phyloP scores from a whole-genome alignment of 1,140 invertebrate genomes.

The Papilio polyxenes region DNA sequence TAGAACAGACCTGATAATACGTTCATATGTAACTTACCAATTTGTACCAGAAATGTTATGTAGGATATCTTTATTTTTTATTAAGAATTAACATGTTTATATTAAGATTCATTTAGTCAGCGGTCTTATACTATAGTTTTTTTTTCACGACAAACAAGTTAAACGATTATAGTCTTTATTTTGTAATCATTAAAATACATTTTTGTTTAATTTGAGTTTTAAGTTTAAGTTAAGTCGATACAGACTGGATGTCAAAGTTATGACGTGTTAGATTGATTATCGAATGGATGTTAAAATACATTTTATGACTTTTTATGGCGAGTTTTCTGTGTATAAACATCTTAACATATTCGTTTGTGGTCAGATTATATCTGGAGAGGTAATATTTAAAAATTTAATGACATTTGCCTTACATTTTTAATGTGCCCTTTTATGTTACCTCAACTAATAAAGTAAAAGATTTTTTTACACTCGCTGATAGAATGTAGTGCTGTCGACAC shows the following conservation, averaged over 20 bases:
- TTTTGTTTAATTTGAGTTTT: constrained; percentile 43
- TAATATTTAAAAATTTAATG: constrained; percentile 35
- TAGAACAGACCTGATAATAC: constrained; percentile 58
- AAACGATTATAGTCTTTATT: constrained; percentile 45
- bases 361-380: constrained; percentile 49
- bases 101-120: constrained; percentile 74
- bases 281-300: constrained; percentile 81
- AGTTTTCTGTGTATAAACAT: constrained; percentile 67
- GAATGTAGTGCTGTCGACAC: not conserved
- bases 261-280: constrained; percentile 82
- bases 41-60: constrained; percentile 69
- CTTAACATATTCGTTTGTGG: constrained; percentile 71
- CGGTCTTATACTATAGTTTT: constrained; percentile 61
- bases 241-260: constrained; percentile 79
- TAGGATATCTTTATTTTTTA: constrained; percentile 66
- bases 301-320: constrained; percentile 78
- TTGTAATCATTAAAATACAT: constrained; percentile 40
- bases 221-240: constrained; percentile 60
- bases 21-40: constrained; percentile 57
- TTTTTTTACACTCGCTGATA: not conserved
- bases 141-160: constrained; percentile 46
- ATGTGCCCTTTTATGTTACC: constrained; percentile 12
- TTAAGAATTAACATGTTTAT: constrained; percentile 79
- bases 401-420: constrained; percentile 25
- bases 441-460: not conserved